Conservation (phyloP, 2,113 vertebrate species). For the Chamaea fasciata region DNA sequence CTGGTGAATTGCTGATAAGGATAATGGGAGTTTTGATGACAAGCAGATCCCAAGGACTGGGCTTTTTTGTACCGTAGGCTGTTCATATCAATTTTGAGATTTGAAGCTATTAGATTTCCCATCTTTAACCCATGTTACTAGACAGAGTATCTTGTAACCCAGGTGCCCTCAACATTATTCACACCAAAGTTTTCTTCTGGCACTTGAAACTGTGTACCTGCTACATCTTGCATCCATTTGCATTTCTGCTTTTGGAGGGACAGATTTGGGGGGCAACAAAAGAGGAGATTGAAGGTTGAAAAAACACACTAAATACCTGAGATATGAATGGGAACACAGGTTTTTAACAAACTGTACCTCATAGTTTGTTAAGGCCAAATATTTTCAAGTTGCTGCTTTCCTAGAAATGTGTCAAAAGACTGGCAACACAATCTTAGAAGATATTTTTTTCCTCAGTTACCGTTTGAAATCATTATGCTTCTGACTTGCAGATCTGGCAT, state of each 20-base stretch:
- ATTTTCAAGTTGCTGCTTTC: neutral
- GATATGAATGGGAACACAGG: neutral
- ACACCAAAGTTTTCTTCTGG: neutral
- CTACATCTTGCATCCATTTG: neutral
- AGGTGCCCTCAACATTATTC: neutral
- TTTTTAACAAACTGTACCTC: neutral
- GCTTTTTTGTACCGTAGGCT: neutral
- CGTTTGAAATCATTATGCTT: neutral
- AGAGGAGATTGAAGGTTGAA: neutral
- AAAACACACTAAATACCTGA: neutral
- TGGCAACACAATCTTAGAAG: neutral
- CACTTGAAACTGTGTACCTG: neutral
- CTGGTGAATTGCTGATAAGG: neutral
- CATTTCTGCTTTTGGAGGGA: conserved; percentile 34
- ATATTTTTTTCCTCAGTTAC: neutral
- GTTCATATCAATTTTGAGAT: neutral
- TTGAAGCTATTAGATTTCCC: neutral
- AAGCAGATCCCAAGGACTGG: neutral
- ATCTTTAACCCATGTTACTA: neutral
- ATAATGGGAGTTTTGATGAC: neutral
- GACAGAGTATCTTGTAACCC: neutral
- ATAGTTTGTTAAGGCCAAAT: neutral
- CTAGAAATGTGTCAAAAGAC: neutral
- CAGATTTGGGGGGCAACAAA: neutral
- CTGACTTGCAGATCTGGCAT: neutral